Evolutionary conservation across 2,888 invertebrate genomes (phyloP).

Genomic region (Argyresthia goedartella): DNA sequence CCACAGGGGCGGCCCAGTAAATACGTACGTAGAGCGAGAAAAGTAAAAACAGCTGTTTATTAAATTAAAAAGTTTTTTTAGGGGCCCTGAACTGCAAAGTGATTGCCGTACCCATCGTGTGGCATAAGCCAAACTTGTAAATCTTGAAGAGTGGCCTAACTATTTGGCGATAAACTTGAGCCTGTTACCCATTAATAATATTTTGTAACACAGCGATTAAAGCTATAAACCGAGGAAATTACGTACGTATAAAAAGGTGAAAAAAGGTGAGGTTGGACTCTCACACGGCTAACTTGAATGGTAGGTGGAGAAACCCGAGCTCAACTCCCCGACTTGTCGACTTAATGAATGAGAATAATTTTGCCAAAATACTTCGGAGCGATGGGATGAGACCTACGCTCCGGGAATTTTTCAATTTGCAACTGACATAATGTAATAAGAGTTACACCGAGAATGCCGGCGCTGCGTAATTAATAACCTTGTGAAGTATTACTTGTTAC

Average conservation of each 20-base stretch:
- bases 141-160: too few relatives aligned
- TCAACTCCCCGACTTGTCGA: slow-evolving; percentile 51
- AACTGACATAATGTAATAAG: slow-evolving; percentile 70
- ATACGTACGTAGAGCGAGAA: too few relatives aligned
- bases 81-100: too few relatives aligned
- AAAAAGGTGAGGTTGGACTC: not conserved
- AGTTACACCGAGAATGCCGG: slow-evolving; percentile 65
- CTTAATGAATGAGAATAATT: slow-evolving; percentile 71
- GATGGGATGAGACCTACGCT: slow-evolving; percentile 61
- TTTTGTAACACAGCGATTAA: too few relatives aligned
- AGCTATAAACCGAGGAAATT: too few relatives aligned
- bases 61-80: too few relatives aligned
- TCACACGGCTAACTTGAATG: slow-evolving; percentile 1
- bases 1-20: not conserved
- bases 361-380: slow-evolving; percentile 62
- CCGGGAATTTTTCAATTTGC: slow-evolving; percentile 71
- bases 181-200: too few relatives aligned
- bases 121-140: too few relatives aligned
- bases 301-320: slow-evolving; percentile 51
- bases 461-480: slow-evolving; percentile 67
- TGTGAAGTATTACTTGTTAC: slow-evolving; percentile 69
- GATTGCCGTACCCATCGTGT: too few relatives aligned
- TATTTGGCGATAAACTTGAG: too few relatives aligned
- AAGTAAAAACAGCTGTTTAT: too few relatives aligned
- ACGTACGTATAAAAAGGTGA: too few relatives aligned